phyloP scores from a whole-genome alignment of 2,888 invertebrate genomes.

The Sthenelais limicola region DNA sequence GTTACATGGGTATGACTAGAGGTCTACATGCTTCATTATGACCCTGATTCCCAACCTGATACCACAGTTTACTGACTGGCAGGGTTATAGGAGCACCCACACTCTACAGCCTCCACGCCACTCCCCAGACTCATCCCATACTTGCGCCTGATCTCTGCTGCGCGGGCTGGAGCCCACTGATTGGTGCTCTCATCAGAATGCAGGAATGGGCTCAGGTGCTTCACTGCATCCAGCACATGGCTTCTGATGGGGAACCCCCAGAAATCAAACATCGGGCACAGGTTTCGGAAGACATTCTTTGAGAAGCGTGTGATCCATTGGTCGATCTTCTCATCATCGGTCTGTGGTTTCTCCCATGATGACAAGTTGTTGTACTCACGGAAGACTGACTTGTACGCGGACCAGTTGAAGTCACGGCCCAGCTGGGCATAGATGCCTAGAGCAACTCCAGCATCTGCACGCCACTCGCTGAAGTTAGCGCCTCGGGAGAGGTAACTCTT shows the following conservation, averaged over 20 bases:
- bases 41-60: no score
- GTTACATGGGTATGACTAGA: no score
- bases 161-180: neutral
- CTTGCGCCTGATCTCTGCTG: neutral
- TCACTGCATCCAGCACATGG: neutral
- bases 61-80: no score
- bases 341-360: conserved; percentile 32
- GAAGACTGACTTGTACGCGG: conserved; percentile 52
- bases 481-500: conserved; percentile 49
- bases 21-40: no score
- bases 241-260: conserved; percentile 53
- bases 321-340: conserved; percentile 53
- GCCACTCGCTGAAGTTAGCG: conserved; percentile 51
- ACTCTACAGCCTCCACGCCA: no score
- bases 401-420: conserved; percentile 51
- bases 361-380: conserved; percentile 47
- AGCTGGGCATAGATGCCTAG: conserved; percentile 54
- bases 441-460: conserved; percentile 49
- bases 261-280: conserved; percentile 52
- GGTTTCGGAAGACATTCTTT: conserved; percentile 45
- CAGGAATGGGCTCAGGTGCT: conserved; percentile 9
- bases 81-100: no score
- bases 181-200: conserved; percentile 17
- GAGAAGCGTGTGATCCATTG: conserved; percentile 53
- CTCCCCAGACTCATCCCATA: neutral